Percentiles rank a stretch among this genome's conserved stretches.
phyloP scores from a whole-genome alignment of 1,140 invertebrate genomes.

The Apis cerana region DNA sequence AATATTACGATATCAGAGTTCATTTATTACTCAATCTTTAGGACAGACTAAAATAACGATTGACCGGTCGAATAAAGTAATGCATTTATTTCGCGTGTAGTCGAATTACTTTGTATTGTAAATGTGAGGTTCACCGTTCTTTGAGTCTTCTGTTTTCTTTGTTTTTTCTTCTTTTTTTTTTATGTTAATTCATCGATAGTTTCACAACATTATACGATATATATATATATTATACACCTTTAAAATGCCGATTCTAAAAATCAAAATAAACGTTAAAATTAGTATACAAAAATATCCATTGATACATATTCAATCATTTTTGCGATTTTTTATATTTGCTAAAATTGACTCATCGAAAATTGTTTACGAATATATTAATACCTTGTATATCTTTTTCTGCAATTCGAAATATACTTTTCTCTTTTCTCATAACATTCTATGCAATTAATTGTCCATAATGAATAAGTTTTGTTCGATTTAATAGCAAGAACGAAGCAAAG shows the following conservation, averaged over 20 bases:
- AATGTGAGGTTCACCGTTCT: background rate
- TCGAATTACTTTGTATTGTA: background rate
- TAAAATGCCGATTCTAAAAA: too few relatives aligned
- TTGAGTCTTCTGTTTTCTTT: background rate
- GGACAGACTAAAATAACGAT: background rate
- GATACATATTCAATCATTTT: too few relatives aligned
- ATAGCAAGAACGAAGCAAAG: background rate
- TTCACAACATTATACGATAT: too few relatives aligned
- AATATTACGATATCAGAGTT: conserved; percentile 26
- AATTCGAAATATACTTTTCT: too few relatives aligned
- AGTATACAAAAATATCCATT: too few relatives aligned
- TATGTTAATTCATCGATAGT: background rate
- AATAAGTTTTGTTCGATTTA: background rate
- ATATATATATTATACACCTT: too few relatives aligned
- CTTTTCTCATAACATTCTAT: too few relatives aligned
- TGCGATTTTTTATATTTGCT: too few relatives aligned
- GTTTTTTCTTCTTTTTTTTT: background rate
- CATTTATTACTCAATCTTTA: conserved; percentile 37
- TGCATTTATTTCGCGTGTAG: background rate
- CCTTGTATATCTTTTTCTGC: too few relatives aligned
- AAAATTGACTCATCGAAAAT: too few relatives aligned
- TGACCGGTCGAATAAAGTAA: background rate
- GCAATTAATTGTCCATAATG: background rate
- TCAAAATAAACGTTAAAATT: too few relatives aligned
- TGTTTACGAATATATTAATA: too few relatives aligned